phyloP scores from a whole-genome alignment of 2,113 vertebrate species.

The Petaurus breviceps region DNA sequence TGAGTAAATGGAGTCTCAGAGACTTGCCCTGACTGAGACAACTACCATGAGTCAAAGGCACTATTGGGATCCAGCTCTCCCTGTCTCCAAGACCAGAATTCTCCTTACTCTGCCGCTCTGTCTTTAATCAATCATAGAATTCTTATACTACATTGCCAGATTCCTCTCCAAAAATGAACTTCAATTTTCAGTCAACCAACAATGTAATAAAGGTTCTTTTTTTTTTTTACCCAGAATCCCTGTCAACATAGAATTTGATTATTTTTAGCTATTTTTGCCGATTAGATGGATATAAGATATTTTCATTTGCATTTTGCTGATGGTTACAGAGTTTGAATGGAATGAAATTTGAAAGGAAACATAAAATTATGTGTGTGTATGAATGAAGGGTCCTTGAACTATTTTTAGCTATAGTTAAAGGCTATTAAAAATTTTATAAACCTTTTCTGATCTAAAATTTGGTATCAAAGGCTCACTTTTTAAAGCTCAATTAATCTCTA shows the following conservation, averaged over 20 bases:
- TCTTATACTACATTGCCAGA: background rate
- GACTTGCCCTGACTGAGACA: background rate
- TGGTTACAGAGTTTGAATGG: slow-evolving; percentile 2
- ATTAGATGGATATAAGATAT: background rate
- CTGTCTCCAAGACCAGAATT: background rate
- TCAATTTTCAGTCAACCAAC: background rate
- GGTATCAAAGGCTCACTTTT: slow-evolving; percentile 6
- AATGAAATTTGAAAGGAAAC: slow-evolving; percentile 8
- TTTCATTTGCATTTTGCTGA: background rate
- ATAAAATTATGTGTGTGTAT: background rate
- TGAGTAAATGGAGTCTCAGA: background rate
- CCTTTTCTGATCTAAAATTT: slow-evolving; percentile 37
- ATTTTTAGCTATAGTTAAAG: background rate
- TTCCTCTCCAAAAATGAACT: background rate
- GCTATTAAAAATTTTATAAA: background rate
- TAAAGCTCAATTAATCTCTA: slow-evolving; percentile 4
- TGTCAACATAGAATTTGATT: background rate
- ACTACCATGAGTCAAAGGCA: background rate
- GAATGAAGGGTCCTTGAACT: background rate
- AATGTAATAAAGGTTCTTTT: background rate
- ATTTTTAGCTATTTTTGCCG: background rate
- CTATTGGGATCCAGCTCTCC: background rate
- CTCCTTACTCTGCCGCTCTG: background rate
- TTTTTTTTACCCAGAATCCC: background rate
- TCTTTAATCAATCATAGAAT: background rate